Evolutionary conservation across 37 sponge, comb jelly and placozoan species (phyloP).

Genomic region (Spongia lamella): DNA sequence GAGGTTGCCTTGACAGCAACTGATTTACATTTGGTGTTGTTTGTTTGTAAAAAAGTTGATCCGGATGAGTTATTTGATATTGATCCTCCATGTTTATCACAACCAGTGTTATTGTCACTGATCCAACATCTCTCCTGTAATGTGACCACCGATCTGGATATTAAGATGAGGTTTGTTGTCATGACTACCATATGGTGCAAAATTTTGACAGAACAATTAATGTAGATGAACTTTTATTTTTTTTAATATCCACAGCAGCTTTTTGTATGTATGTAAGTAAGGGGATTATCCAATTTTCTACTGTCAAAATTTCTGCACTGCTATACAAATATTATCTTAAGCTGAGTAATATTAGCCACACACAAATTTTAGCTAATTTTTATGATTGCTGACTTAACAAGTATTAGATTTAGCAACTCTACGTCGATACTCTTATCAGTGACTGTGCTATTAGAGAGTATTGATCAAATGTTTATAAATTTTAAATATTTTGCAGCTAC

Average conservation of each 20-base stretch:
- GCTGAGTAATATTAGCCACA: too few relatives aligned
- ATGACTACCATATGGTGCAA: conserved; percentile 34
- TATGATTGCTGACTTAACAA: too few relatives aligned
- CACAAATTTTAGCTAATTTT: too few relatives aligned
- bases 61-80: conserved; percentile 80
- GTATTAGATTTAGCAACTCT: too few relatives aligned
- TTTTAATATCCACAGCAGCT: too few relatives aligned
- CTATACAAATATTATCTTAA: too few relatives aligned
- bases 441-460: neutral
- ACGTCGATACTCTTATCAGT: too few relatives aligned
- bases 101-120: conserved; percentile 88
- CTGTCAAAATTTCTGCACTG: too few relatives aligned
- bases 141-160: conserved; percentile 58
- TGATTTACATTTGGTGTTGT: conserved; percentile 64
- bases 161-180: conserved; percentile 89
- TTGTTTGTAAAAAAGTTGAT: conserved; percentile 61
- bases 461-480: neutral
- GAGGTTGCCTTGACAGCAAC: conserved; percentile 68
- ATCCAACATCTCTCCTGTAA: conserved; percentile 85
- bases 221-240: too few relatives aligned
- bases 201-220: too few relatives aligned
- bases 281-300: too few relatives aligned
- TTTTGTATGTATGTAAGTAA: too few relatives aligned
- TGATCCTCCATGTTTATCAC: conserved; percentile 55
- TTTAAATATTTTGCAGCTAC: neutral